These are phyloP conservation scores for Lasioglossum albipes DNA, from an alignment of 1,140 invertebrate species.

Conservation along the genomic window DNA sequence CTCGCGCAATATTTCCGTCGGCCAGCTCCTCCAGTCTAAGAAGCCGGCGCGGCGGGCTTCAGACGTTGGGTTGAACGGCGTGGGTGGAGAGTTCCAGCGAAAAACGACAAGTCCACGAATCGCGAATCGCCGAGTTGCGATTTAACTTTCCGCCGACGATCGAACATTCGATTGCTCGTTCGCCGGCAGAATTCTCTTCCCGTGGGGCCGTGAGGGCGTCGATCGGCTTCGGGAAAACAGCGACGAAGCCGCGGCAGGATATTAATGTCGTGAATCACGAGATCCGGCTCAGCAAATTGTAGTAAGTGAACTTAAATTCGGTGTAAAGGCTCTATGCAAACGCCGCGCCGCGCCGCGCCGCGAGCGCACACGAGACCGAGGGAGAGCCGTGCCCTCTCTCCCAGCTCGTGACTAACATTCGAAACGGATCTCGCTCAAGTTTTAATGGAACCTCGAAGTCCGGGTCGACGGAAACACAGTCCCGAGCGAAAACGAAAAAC, in stretches of 20 bases:
- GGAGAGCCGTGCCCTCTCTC: no score
- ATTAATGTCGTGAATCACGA: no score
- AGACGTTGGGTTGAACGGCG: no score
- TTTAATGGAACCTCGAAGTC: conserved; percentile 40
- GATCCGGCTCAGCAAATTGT: not conserved
- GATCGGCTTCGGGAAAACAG: not conserved
- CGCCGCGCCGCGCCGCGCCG: not conserved
- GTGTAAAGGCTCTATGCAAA: conserved; percentile 38
- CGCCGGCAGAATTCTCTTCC: not conserved
- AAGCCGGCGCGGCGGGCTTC: no score
- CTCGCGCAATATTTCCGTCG: not conserved
- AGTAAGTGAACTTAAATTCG: conserved; percentile 27
- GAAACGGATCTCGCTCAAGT: conserved; percentile 34
- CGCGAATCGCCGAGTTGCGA: not conserved
- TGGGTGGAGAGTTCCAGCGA: no score
- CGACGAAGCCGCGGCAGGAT: not conserved
- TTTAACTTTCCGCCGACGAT: not conserved
- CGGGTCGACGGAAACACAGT: conserved; percentile 8
- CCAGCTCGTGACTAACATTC: conserved; percentile 41
- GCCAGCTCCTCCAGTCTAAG: no score
- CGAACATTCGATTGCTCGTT: not conserved
- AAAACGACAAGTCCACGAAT: not conserved
- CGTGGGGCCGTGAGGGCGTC: no score
- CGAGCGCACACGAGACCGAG: no score
- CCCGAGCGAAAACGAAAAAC: not conserved